Percentiles rank a stretch among this genome's conserved stretches.
phyloP scores from a whole-genome alignment of 2,888 invertebrate species.

The Cybosia mesomella region DNA sequence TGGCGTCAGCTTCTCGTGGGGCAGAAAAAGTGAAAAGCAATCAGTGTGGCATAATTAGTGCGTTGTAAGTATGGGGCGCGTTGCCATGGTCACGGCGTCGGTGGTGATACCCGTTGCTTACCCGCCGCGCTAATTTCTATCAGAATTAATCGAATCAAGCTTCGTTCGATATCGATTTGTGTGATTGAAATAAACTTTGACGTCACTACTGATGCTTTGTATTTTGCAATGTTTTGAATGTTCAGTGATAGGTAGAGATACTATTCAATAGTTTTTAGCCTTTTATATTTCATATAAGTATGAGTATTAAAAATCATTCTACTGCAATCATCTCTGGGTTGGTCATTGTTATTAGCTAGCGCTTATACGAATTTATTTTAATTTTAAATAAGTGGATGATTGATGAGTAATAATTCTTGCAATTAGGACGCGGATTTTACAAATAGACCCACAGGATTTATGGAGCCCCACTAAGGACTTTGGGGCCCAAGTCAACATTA shows the following conservation, averaged over 20 bases:
- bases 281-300: neutral
- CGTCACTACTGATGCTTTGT: constrained; percentile 51
- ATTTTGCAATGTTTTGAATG: constrained; percentile 21
- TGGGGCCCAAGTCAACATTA: no score
- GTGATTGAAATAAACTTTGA: constrained; percentile 65
- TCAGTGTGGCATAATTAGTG: constrained; percentile 87
- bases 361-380: neutral
- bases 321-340: neutral
- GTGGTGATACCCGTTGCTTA: constrained; percentile 81
- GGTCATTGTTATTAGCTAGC: neutral
- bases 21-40: constrained; percentile 86
- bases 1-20: constrained; percentile 84
- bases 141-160: constrained; percentile 84
- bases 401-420: neutral
- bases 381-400: neutral
- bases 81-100: constrained; percentile 81
- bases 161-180: constrained; percentile 75
- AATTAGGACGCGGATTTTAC: neutral
- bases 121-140: constrained; percentile 84
- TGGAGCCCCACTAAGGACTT: no score
- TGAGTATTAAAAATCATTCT: neutral
- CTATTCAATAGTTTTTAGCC: neutral
- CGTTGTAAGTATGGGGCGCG: constrained; percentile 86
- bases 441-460: neutral
- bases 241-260: neutral